Conservation (phyloP, 1,140 invertebrate species). For the Atta cephalotes region DNA sequence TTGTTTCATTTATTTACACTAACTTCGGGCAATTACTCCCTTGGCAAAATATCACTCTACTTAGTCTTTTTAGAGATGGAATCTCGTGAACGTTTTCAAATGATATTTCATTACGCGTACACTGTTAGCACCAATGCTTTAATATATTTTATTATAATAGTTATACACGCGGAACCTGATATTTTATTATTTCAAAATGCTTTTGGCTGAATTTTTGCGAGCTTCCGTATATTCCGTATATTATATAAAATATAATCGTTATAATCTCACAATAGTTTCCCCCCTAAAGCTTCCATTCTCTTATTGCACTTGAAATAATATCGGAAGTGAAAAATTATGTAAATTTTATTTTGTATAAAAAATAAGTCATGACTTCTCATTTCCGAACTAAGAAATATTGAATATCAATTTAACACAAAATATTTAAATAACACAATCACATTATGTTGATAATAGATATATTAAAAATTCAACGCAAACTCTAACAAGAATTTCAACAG, state of each 20-base stretch:
- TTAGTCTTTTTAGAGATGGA: conserved; percentile 13
- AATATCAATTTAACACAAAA: too few species aligned
- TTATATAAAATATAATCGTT: neutral
- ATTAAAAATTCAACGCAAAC: too few species aligned
- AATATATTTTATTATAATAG: neutral
- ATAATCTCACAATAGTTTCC: neutral
- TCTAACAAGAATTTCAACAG: too few species aligned
- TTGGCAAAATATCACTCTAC: neutral
- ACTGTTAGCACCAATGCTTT: conserved; percentile 21
- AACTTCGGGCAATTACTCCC: conserved; percentile 52
- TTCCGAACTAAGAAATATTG: neutral
- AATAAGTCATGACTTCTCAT: neutral
- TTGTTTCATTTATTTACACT: conserved; percentile 81
- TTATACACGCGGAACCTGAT: neutral
- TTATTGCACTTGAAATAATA: neutral
- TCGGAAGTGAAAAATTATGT: neutral
- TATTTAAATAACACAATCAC: too few species aligned
- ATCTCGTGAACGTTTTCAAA: conserved; percentile 11
- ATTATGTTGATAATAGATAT: too few species aligned
- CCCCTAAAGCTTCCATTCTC: neutral
- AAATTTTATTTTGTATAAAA: neutral
- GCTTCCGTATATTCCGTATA: neutral
- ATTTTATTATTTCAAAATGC: conserved; percentile 35
- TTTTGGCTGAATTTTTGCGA: conserved; percentile 24
- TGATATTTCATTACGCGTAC: conserved; percentile 9